Base-by-base conservation (phyloP, 2,888 invertebrate genomes). In the Mesorhabditis spiculigera region DNA sequence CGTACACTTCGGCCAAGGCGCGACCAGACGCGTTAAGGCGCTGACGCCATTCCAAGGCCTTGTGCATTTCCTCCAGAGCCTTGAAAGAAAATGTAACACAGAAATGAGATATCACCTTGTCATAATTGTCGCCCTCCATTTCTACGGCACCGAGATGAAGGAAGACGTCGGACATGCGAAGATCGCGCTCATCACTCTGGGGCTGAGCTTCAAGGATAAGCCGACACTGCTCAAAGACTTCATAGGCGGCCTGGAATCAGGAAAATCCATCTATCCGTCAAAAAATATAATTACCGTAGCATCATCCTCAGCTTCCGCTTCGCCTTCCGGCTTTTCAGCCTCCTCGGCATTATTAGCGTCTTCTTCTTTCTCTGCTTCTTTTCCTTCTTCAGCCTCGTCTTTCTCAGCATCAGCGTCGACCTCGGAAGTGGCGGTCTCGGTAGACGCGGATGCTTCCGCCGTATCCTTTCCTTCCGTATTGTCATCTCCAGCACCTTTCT, bases 191-290 rank as follows among this genome's bases (percentile, higher is more conserved):
- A 10, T 50, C n/a, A 13, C 10, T 13, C n/a, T 50, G 8, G 8
- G 8, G 10, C n/a, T 50, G 58, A n/a, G 8, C n/a, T 3, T 50
- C 58, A n/a, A 10, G n/a, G 58, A 50, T 50, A 10, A 50, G n/a
- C 58, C 58, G 58, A 50, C 58, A 50, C 10, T 50, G 58, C 58
- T 50, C 58, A n/a, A 50, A 50, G n/a, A 50, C n/a, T n/a, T 50
- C 58, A 10, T n/a, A 50, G 58, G 58, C 58, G 10, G 58, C 8
- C 58, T 50, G n/a, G n/a, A 50, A 50, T 10, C 8, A 1, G 58
- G 8, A 50, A 10, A 13, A 13, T 50, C 58, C n/a, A 13, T 13
- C 8, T 3, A 50, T 13, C 8, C 58, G n/a, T 13, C n/a, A 13
- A 13, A 13, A 50, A 50, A 10, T 50, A 10, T 13, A 50, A 50